Percentiles rank a stretch among this genome's conserved stretches.
Conservation (phyloP, 1,140 invertebrate genomes). For the Hyposmocoma kahamanoa region DNA sequence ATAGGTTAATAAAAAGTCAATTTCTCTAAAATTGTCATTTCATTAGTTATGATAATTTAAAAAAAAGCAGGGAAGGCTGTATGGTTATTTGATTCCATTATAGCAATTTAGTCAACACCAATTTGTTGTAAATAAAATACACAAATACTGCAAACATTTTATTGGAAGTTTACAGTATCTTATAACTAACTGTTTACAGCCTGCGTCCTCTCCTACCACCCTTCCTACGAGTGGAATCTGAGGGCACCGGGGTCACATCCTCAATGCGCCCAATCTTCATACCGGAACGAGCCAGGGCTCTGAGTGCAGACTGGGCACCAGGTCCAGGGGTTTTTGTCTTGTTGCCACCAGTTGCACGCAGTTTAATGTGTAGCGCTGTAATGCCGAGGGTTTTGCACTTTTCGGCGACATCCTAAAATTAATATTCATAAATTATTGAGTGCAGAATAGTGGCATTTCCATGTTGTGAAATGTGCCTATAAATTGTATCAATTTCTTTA, state of each 20-base stretch:
- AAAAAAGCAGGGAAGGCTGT: too few species aligned
- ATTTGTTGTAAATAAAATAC: conserved; percentile 44
- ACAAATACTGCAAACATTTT: conserved; percentile 46
- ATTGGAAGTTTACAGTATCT: conserved; percentile 54
- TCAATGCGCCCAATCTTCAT: conserved; percentile 99
- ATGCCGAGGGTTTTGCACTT: conserved; percentile 98
- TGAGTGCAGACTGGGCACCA: conserved; percentile 97
- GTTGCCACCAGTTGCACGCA: conserved; percentile 98
- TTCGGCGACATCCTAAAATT: conserved; percentile 95
- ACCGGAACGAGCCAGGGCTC: conserved; percentile 97
- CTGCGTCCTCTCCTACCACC: conserved; percentile 99
- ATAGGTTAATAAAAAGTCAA: too few species aligned
- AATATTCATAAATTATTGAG: too few species aligned
- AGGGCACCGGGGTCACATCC: conserved; percentile 99
- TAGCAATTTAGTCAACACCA: too few species aligned
- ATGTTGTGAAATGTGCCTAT: too few species aligned
- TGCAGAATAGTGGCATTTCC: too few species aligned
- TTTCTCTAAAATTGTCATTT: too few species aligned
- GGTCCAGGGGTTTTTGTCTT: conserved; percentile 98
- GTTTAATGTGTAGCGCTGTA: conserved; percentile 97
- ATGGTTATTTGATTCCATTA: too few species aligned
- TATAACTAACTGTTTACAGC: conserved; percentile 83
- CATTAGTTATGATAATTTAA: too few species aligned
- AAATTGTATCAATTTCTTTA: too few species aligned
- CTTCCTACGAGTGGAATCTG: conserved; percentile 99